phyloP scores from a whole-genome alignment of 2,888 invertebrate genomes.

The Cistogaster globosa region DNA sequence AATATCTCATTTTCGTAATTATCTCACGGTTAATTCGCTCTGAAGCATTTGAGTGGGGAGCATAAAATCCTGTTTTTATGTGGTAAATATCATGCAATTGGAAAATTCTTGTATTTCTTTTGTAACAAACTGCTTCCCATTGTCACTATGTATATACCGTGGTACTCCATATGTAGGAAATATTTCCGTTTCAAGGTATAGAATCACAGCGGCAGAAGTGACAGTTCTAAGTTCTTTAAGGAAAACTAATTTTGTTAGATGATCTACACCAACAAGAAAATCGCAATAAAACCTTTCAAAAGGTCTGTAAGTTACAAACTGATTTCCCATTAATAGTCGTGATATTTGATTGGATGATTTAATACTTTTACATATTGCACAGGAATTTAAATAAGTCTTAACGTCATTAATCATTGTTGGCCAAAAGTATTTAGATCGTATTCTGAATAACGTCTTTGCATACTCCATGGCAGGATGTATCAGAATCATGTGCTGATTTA shows the following conservation, averaged over 20 bases:
- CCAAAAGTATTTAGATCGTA: constrained; percentile 31
- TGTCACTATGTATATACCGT: neutral
- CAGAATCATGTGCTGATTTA: constrained; percentile 2
- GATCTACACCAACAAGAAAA: neutral
- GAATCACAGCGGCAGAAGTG: neutral
- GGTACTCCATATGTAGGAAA: neutral
- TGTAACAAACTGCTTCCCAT: neutral
- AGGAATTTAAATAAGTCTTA: neutral
- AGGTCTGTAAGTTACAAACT: neutral
- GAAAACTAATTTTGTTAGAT: neutral
- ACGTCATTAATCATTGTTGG: constrained; percentile 30
- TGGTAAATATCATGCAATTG: neutral
- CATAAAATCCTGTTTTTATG: neutral
- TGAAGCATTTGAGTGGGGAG: neutral
- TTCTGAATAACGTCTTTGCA: constrained; percentile 21
- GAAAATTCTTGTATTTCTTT: neutral
- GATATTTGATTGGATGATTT: constrained; percentile 31
- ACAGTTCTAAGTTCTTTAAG: neutral
- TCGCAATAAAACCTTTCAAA: neutral
- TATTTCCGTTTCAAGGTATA: neutral
- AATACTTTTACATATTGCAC: constrained; percentile 26
- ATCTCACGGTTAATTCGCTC: no score
- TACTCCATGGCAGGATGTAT: constrained; percentile 22
- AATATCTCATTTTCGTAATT: no score
- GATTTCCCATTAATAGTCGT: constrained; percentile 6